These are phyloP conservation scores for Nibea albiflora DNA, from an alignment of 2,113 vertebrate species.

Conservation along the genomic window DNA sequence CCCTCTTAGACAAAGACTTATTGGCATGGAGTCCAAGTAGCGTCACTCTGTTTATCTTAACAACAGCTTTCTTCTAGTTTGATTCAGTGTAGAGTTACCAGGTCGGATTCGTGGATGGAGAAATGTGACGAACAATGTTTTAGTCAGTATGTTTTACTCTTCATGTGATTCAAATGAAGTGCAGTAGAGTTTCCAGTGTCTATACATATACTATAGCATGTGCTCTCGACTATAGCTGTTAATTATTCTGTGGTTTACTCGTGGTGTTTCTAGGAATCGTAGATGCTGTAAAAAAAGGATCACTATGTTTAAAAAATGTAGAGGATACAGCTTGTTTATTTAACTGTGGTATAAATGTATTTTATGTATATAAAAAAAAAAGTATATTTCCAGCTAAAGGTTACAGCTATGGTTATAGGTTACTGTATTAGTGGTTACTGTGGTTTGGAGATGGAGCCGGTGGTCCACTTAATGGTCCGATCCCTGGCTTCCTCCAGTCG, in stretches of 20 bases:
- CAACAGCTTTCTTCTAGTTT: constrained; percentile 3
- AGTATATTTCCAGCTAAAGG: too few relatives aligned
- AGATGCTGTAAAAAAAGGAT: neutral
- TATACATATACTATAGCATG: neutral
- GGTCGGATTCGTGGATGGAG: neutral
- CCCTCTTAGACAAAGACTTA: neutral
- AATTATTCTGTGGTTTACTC: neutral
- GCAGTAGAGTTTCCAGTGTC: too few relatives aligned
- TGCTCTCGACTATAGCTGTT: neutral
- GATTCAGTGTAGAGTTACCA: constrained; percentile 3
- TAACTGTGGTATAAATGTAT: neutral
- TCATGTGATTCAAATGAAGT: constrained; percentile 1
- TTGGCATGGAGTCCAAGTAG: neutral
- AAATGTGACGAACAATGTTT: neutral
- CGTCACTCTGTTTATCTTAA: neutral
- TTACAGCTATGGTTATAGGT: too few relatives aligned
- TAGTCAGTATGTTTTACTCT: neutral
- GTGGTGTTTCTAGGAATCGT: neutral
- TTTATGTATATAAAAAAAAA: too few relatives aligned
- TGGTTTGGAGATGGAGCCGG: too few relatives aligned
- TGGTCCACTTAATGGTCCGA: too few relatives aligned
- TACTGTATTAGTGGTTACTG: too few relatives aligned
- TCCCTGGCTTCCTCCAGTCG: too few relatives aligned
- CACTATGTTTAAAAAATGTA: neutral
- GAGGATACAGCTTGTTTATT: neutral